Base-by-base conservation (phyloP, 2,888 invertebrate species). In the Leucoma salicis region DNA sequence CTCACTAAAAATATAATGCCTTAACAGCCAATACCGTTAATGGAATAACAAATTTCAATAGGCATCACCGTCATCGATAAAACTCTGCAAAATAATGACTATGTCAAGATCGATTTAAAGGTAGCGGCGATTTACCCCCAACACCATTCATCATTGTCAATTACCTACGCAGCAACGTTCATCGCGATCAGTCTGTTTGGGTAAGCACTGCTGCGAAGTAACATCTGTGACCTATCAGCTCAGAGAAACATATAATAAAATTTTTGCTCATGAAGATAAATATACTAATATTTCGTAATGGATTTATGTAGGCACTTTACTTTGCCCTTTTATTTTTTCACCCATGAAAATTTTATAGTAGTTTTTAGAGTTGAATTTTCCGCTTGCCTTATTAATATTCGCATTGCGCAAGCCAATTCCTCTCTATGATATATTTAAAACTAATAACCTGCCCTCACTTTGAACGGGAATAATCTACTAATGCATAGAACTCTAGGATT, bases 111-210 rank as follows among this genome's bases (percentile, higher is more conserved):
- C 38, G 31, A 38, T 31, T 36, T 24, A 16, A 24, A 37, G 39
- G 13, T 27, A 39, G 21, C 4, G 27, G n/a, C 27, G 11, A 11
- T 27, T 27, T 10, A n/a, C 8, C n/a, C 11, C 27, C n/a, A n/a
- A 27, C n/a, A n/a, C 27, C n/a, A 40, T 40, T 31, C 15, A n/a
- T 40, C 40, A 40, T 13, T 40, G 40, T 40, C 40, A 40, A 29
- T 31, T 25, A 15, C 21, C 40, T 15, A 18, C 12, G 34, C 18
- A 21, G 7, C 34, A 11, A 31, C 15, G 15, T 35, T 29, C 29
- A 31, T 16, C 18, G 29, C 24, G 29, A 40, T 28, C 39, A 33
- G 33, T 34, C 33, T 15, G 32, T 16, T 15, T 12, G 36, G 8
- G 21, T 21, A 8, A 21, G 5, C 8, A 8, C 7, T 21, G 6